These are phyloP conservation scores for Mylabris phalerata DNA, from an alignment of 1,140 invertebrate species.

Conservation along the genomic window DNA sequence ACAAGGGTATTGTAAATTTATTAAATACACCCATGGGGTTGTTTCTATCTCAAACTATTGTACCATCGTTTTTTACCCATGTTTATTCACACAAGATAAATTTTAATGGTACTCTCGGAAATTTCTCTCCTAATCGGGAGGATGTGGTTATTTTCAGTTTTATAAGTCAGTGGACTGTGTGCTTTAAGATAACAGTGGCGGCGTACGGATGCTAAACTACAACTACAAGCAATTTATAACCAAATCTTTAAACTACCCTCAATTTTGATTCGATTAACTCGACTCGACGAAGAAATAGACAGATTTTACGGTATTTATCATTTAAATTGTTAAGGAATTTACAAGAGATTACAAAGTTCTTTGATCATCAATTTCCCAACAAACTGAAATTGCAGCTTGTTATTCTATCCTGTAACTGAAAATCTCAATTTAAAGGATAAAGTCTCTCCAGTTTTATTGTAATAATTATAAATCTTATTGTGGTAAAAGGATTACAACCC, in stretches of 20 bases:
- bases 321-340: no score
- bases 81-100: not conserved
- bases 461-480: slow-evolving; percentile 5
- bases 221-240: no score
- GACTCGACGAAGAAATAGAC: no score
- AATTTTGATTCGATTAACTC: no score
- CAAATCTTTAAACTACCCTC: no score
- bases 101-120: slow-evolving; percentile 8
- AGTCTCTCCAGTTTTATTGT: slow-evolving; percentile 1
- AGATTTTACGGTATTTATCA: no score
- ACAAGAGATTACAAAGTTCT: no score
- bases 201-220: not conserved
- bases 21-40: slow-evolving; percentile 25
- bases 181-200: slow-evolving; percentile 15
- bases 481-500: slow-evolving; percentile 3
- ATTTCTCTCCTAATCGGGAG: slow-evolving; percentile 19
- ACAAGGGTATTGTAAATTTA: slow-evolving; percentile 25
- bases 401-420: not conserved
- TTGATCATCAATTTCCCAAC: no score
- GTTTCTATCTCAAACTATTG: not conserved
- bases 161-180: slow-evolving; percentile 24
- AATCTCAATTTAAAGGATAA: not conserved
- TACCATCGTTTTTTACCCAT: no score
- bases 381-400: no score
- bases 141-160: slow-evolving; percentile 23